Base-by-base conservation (phyloP, 2,888 invertebrate genomes). In the Eupithecia centaureata region DNA sequence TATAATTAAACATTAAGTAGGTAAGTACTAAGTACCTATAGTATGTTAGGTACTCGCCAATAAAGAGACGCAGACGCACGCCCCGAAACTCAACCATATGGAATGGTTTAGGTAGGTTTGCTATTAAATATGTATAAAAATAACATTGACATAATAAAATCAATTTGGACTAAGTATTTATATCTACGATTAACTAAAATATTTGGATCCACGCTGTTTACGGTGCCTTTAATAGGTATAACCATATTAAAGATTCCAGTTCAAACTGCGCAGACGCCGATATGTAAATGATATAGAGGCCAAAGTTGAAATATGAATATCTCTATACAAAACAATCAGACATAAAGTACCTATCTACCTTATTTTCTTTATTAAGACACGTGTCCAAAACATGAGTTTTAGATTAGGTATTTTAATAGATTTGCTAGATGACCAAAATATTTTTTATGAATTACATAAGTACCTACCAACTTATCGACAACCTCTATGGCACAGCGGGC, bases 201-300 rank as follows among this genome's bases (percentile, higher is more conserved):
- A 42, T 47, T 47, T 22, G 22, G 22, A 47, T 18, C 47, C 47
- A 47, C 47, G 18, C 10, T 42, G 18, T 42, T 42, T 47, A 47
- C 47, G 47, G 22, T 47, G 47, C 47, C 18, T 18, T n/a, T n/a
- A n/a, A n/a, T n/a, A n/a, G n/a, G n/a, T n/a, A 38, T n/a, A 47
- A 47, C 47, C 22, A 47, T 47, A 47, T 22, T 22, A 47, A n/a
- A 28, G 30, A 54, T 35, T 15, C 52, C 28, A 54, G 62, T 62
- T 27, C 25, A 35, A 54, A 54, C 62, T 33, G 32, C 15, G 22
- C 13, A 27, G 18, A 51, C 47, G 22, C 2, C 25, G 33, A 61
- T 58, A 65, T 33, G 59, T 51, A 56, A 35, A 47, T 28, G 61
- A 61, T 61, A 58, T 51, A 66, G 32, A 66, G 61, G 57, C 35